Evolutionary conservation across 2,797 vertebrate species (phyloP).

Genomic region (Mormyrus proboscirostris): DNA sequence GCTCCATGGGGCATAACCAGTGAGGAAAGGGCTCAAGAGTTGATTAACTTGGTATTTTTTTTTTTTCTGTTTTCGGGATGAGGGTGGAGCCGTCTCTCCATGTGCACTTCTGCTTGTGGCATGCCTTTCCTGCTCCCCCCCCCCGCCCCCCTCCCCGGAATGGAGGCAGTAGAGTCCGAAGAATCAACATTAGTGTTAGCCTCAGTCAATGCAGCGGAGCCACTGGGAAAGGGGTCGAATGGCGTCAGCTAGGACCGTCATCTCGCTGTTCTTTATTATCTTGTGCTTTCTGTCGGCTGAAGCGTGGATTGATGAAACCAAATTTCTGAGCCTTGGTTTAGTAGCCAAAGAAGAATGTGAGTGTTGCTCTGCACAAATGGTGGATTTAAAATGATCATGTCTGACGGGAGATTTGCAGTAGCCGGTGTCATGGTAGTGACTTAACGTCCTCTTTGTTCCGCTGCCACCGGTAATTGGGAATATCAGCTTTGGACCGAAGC

Average conservation of each 20-base stretch:
- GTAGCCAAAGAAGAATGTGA: constrained; percentile 21
- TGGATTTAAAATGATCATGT: neutral
- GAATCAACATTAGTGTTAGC: neutral
- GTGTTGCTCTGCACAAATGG: constrained; percentile 25
- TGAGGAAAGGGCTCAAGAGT: constrained; percentile 55
- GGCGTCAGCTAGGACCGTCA: constrained; percentile 36
- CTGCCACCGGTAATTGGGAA: neutral
- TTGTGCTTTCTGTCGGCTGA: constrained; percentile 13
- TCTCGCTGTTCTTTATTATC: constrained; percentile 21
- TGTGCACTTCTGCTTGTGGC: constrained; percentile 44
- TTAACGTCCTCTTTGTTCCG: neutral
- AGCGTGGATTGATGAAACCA: constrained; percentile 41
- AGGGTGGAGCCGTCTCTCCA: constrained; percentile 35
- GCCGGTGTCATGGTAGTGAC: too few relatives aligned
- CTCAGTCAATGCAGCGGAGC: constrained; percentile 34
- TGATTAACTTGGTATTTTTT: constrained; percentile 45
- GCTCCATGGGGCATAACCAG: constrained; percentile 54
- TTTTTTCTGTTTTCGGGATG: constrained; percentile 46
- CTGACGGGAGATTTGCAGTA: constrained; percentile 25
- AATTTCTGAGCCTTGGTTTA: constrained; percentile 35
- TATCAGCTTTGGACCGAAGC: neutral
- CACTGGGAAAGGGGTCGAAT: constrained; percentile 37
- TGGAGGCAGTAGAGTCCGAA: neutral
- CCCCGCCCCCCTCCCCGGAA: constrained; percentile 10
- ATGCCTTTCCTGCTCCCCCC: neutral